Percentiles rank a stretch among this genome's conserved stretches.
These are phyloP conservation scores for Agonopterix heracliana DNA, from an alignment of 2,888 invertebrate species.

Conservation along the genomic window DNA sequence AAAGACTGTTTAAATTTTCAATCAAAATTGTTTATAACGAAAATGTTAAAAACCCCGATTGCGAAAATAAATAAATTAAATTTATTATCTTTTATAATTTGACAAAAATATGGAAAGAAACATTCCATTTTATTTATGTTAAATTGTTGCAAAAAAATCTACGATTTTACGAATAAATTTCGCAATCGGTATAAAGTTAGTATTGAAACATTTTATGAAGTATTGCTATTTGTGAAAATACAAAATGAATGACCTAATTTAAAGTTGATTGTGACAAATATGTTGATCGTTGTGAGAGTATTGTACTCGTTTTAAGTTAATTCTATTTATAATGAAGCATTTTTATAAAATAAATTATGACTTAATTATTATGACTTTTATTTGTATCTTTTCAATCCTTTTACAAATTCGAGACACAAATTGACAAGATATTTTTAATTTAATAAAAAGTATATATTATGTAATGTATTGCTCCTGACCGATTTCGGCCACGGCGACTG, in stretches of 20 bases:
- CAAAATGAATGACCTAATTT: slow-evolving; percentile 17
- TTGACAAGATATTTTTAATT: too few relatives aligned
- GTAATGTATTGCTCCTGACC: too few relatives aligned
- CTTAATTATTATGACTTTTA: slow-evolving; percentile 20
- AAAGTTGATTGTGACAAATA: slow-evolving; percentile 3
- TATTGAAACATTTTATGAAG: slow-evolving; percentile 21
- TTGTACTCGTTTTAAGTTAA: slow-evolving; percentile 48
- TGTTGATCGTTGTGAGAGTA: slow-evolving; percentile 52
- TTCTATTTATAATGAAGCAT: slow-evolving; percentile 70
- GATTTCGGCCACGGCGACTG: too few relatives aligned
- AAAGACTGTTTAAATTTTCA: slow-evolving; percentile 60
- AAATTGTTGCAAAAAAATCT: background rate
- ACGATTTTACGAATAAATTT: slow-evolving; percentile 17
- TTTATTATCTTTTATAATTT: too few relatives aligned
- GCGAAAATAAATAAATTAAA: too few relatives aligned
- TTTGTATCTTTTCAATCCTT: background rate
- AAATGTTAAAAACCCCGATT: background rate
- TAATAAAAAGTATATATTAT: too few relatives aligned
- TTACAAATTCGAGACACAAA: too few relatives aligned
- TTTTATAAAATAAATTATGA: slow-evolving; percentile 61
- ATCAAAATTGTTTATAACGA: slow-evolving; percentile 22
- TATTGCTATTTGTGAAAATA: slow-evolving; percentile 14
- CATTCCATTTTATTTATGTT: slow-evolving; percentile 5
- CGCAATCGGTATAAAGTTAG: slow-evolving; percentile 32
- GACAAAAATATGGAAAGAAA: background rate